These are phyloP conservation scores for Hepsetus odoe DNA, from an alignment of 2,113 vertebrate genomes.

Conservation along the genomic window DNA sequence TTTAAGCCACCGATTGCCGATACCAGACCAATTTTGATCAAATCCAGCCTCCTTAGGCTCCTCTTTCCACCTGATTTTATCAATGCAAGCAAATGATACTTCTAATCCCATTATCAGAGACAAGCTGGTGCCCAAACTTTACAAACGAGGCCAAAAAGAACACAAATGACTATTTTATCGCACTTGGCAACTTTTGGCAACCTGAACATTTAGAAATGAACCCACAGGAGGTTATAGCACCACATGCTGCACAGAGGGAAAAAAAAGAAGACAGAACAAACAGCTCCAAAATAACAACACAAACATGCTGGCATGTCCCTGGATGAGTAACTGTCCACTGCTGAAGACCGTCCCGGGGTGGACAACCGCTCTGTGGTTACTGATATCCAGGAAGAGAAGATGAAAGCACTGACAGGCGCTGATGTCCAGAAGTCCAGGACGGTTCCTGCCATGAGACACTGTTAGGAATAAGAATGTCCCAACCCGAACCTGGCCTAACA, in stretches of 20 bases:
- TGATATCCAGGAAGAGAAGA: too few relatives aligned
- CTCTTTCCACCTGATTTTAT: too few relatives aligned
- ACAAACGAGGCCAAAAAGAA: background rate
- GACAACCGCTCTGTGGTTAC: background rate
- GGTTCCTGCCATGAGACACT: too few relatives aligned
- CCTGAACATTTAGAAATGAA: background rate
- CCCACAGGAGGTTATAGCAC: background rate
- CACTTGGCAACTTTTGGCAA: background rate
- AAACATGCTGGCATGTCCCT: background rate
- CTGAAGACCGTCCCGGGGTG: too few relatives aligned
- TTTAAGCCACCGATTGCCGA: too few relatives aligned
- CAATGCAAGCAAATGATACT: background rate
- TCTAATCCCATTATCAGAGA: background rate
- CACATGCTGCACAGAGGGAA: background rate
- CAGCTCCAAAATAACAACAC: background rate
- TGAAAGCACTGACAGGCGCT: too few relatives aligned
- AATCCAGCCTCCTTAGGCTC: too few relatives aligned
- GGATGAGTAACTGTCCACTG: too few relatives aligned
- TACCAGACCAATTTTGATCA: too few relatives aligned
- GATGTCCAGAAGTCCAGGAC: too few relatives aligned
- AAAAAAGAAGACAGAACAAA: background rate
- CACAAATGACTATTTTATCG: background rate
- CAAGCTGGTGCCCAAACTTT: background rate
- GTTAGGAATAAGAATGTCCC: too few relatives aligned
- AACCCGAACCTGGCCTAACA: background rate